Evolutionary conservation across 1,140 invertebrate genomes (phyloP), one percentile per base, ranked within the genome.

Genomic region (Spodoptera frugiperda): DNA sequence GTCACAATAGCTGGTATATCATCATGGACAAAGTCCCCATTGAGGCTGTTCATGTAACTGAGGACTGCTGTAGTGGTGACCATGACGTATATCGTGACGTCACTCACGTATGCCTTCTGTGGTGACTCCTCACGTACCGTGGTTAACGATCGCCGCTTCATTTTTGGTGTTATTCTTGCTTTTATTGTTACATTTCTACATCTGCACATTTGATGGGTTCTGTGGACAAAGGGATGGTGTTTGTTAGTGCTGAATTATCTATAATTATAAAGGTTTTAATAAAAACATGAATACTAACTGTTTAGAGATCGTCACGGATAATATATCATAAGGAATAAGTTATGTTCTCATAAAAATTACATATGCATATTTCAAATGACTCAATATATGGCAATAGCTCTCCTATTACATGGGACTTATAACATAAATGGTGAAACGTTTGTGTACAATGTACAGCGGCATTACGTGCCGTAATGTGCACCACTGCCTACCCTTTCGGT

Each of bases 21-120:
- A 92, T 98, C 98, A 95, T 98, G 98, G 11, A 98, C 98, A 87
- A 98, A 98, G 81, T 98, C 97, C 73, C 98, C 98, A 44, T 95
- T 94, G 55, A 98, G 93, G 6, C 97, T 96, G 89, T 98, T 98
- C 51, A 96, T 90, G 90, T 98, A 98, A 85, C 96, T 96, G 0
- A 95, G 94, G 4, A 97, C 93, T 11, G 96, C 96, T 8, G 96
- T 95, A 1, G 96, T 93, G 6, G 95, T 95, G 75, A 97, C 96
- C 71, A 96, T 93, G 8, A 92, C 89, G 87, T 97, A 97, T 3
- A 95, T 87, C 0, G 85, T 89, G 49, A 88, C 72, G 78, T 94
- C 93, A 82, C 88, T 88, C 75, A 79, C 82, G 55, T 74, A 82
- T 63, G 14, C 67, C 53, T 77, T 82, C 10, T 81, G 53, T 17